phyloP scores from a whole-genome alignment of 23 tunicate genomes.

The Botrylloides violaceus region DNA sequence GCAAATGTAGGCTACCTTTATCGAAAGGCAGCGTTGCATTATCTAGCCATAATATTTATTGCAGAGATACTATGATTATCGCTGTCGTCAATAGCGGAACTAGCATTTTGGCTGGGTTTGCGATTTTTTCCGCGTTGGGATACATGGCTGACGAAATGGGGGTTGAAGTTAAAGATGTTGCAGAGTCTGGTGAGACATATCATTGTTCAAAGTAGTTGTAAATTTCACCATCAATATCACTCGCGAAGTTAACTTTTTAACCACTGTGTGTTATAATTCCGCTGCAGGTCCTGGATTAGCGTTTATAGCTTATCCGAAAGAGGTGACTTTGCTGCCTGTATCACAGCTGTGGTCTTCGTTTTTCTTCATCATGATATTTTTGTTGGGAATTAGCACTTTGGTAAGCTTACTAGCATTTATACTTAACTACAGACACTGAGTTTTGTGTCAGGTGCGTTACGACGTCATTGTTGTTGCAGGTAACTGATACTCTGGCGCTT shows the following conservation, averaged over 20 bases:
- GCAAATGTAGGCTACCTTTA: too few species aligned
- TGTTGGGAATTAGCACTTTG: conserved; percentile 91
- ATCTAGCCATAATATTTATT: too few species aligned
- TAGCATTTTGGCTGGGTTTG: conserved; percentile 86
- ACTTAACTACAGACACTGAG: neutral
- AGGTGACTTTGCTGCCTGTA: conserved; percentile 72
- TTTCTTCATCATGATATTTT: conserved; percentile 87
- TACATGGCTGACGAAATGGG: conserved; percentile 95
- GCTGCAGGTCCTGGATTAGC: conserved; percentile 84
- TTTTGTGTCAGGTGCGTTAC: neutral
- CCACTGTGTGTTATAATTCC: neutral
- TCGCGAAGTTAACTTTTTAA: neutral
- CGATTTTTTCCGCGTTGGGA: conserved; percentile 87
- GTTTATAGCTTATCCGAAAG: conserved; percentile 94
- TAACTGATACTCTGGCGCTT: conserved; percentile 83
- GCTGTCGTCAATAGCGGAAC: conserved; percentile 88
- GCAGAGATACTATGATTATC: conserved; percentile 92
- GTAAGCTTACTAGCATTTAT: conserved; percentile 27
- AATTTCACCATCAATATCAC: neutral
- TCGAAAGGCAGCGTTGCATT: too few species aligned
- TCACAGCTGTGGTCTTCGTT: conserved; percentile 84
- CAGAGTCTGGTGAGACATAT: conserved; percentile 62
- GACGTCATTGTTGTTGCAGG: conserved; percentile 21
- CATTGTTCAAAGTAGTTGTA: too few species aligned
- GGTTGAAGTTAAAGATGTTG: conserved; percentile 76